phyloP scores from a whole-genome alignment of 2,888 invertebrate species.

The Pyrocoelia pectoralis region DNA sequence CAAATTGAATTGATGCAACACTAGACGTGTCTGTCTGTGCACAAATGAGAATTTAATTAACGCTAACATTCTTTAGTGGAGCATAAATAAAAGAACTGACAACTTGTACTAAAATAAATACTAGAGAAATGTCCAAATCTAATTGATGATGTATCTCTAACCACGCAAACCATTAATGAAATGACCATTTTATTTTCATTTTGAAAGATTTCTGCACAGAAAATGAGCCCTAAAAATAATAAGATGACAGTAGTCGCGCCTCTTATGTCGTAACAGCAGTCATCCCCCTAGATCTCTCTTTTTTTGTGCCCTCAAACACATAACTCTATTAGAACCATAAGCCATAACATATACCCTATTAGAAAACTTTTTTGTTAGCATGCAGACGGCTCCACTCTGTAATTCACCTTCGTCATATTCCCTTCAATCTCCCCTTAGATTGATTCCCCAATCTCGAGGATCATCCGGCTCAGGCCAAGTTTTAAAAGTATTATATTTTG shows the following conservation, averaged over 20 bases:
- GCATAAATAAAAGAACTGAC: neutral
- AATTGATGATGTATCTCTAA: slow-evolving; percentile 4
- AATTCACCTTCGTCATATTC: slow-evolving; percentile 31
- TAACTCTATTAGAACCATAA: slow-evolving; percentile 42
- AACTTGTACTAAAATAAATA: neutral
- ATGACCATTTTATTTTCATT: neutral
- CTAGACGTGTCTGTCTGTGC: neutral
- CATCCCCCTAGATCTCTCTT: slow-evolving; percentile 21
- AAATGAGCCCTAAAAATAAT: neutral
- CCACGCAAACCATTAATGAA: neutral
- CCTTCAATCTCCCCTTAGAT: slow-evolving; percentile 37
- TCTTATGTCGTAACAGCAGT: neutral
- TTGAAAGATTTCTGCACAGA: neutral
- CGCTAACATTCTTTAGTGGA: neutral
- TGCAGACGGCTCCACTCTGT: slow-evolving; percentile 38
- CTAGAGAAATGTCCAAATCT: neutral
- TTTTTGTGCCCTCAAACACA: slow-evolving; percentile 24
- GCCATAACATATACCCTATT: slow-evolving; percentile 42
- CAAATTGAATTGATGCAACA: slow-evolving; percentile 2
- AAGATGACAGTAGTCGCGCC: neutral
- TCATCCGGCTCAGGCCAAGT: slow-evolving; percentile 41
- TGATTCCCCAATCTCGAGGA: slow-evolving; percentile 42
- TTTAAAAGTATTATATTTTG: slow-evolving; percentile 44
- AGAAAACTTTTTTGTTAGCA: slow-evolving; percentile 43
- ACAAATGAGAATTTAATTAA: slow-evolving; percentile 6